phyloP scores from a whole-genome alignment of 2,113 vertebrate species.

The Poeciliopsis occidentalis region DNA sequence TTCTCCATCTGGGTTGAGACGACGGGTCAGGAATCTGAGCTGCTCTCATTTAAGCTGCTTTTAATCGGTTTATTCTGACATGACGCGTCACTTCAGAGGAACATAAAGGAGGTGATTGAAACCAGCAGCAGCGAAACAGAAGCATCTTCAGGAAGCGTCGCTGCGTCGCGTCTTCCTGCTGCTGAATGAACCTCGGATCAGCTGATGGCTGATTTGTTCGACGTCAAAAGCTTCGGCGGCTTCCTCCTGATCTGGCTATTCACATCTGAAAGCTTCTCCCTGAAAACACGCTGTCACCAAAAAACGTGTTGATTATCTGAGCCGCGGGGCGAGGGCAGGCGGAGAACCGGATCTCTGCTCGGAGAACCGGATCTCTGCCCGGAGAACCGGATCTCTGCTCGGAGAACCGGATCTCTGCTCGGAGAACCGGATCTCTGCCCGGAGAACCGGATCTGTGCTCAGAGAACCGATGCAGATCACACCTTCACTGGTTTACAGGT shows the following conservation, averaged over 20 bases:
- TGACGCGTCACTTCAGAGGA: background rate
- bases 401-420: too few relatives aligned
- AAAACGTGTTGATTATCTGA: conserved; percentile 43
- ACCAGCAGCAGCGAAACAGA: too few relatives aligned
- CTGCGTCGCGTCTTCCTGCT: background rate
- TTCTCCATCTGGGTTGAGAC: too few relatives aligned
- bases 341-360: background rate
- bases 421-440: too few relatives aligned
- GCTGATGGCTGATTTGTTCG: background rate
- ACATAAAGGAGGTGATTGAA: background rate
- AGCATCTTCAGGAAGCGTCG: background rate
- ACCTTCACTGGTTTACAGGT: background rate
- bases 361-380: too few relatives aligned
- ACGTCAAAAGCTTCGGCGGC: background rate
- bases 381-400: background rate
- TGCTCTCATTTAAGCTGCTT: too few relatives aligned
- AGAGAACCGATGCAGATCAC: too few relatives aligned
- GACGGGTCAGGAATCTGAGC: too few relatives aligned
- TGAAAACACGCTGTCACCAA: conserved; percentile 30
- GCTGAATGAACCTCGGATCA: background rate
- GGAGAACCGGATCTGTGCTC: background rate
- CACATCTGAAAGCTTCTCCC: background rate
- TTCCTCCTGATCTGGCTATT: conserved; percentile 6
- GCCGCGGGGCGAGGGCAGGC: conserved; percentile 6
- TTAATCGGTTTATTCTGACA: background rate